Base-by-base conservation (phyloP, 2,113 vertebrate species). In the Tyto alba region DNA sequence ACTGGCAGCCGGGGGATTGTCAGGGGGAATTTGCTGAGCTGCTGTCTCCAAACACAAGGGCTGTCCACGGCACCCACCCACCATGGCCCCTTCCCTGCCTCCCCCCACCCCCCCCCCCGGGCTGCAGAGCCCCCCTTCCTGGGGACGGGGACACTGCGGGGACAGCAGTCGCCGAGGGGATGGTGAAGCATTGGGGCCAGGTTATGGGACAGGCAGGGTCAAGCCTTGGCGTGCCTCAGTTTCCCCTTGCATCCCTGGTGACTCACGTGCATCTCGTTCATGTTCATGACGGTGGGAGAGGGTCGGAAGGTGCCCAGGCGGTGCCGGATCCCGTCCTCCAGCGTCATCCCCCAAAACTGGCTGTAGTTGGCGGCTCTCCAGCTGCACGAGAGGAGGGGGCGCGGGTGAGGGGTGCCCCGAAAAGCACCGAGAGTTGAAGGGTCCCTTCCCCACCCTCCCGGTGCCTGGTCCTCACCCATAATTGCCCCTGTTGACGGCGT, bases 231-330 rank as follows among this genome's bases (percentile, higher is more conserved):
- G 15, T 75, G 89, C 50, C 85, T 71, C 72, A 52, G 68, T 62
- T 77, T 86, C 83, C 53, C 78, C 23, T 9, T 1, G 21, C 8
- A 4, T 3, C 20, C 0, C 0, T 2, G 12, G 76, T 1, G 20
- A 96, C 98, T 98, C 97, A 99, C 99, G 68, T 99, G 99, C 67
- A 99, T 98, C 97, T 99, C 99, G 43, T 99, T 99, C 99, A 99
- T 99, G 98, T 98, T 99, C 98, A 99, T 98, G 77, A 99, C 98
- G 0, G 98, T 98, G 82, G 98, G 97, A 62, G 99, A 98, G 1
- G 99, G 99, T 7, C 98, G 98, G 94, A 98, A 98, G 25, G 99
- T 99, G 69, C 99, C 99, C 96, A 99, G 98, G 22, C 99, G 98
- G 97, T 98, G 98, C 25, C 97, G 98, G 91, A 99, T 98, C 55